Percentiles rank a stretch among this genome's conserved stretches.
phyloP scores from a whole-genome alignment of 2,113 vertebrate genomes.

The Alligator sinensis region DNA sequence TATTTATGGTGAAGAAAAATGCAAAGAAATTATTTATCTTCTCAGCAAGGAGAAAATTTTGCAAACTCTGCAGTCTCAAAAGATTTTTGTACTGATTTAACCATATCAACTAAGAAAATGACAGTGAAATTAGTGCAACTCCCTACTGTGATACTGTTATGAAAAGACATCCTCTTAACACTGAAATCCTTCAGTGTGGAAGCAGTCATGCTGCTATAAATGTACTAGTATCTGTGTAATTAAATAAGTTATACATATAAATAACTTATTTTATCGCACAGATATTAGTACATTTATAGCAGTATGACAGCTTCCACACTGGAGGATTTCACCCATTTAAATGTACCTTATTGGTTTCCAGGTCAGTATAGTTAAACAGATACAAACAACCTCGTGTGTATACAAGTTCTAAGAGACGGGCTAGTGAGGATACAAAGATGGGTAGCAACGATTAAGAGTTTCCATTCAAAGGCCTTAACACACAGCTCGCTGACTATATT shows the following conservation, averaged over 20 bases:
- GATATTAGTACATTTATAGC: background rate
- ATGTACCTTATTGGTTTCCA: background rate
- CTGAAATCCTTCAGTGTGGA: too few species aligned
- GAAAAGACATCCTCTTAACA: too few species aligned
- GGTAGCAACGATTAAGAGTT: rapidly evolving
- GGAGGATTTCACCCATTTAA: background rate
- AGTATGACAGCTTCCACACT: rapidly evolving
- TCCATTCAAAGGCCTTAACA: background rate
- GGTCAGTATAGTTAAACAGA: background rate
- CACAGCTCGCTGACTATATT: background rate
- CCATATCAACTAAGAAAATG: background rate
- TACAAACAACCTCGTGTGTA: background rate
- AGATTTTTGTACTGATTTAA: background rate
- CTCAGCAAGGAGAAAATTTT: background rate
- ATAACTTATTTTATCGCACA: background rate
- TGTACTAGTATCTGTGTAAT: background rate
- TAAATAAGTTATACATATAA: background rate
- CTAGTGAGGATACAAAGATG: background rate
- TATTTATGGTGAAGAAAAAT: background rate
- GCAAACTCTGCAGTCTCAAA: background rate
- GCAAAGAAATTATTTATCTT: background rate
- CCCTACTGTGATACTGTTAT: too few species aligned
- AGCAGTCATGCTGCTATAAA: background rate
- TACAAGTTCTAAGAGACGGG: background rate
- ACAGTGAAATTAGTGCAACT: background rate